A percentile compares a stretch with the other conserved stretches of the same genome.
These are phyloP conservation scores for Cynoglossus semilaevis DNA, from an alignment of 2,113 vertebrate species.

Conservation along the genomic window DNA sequence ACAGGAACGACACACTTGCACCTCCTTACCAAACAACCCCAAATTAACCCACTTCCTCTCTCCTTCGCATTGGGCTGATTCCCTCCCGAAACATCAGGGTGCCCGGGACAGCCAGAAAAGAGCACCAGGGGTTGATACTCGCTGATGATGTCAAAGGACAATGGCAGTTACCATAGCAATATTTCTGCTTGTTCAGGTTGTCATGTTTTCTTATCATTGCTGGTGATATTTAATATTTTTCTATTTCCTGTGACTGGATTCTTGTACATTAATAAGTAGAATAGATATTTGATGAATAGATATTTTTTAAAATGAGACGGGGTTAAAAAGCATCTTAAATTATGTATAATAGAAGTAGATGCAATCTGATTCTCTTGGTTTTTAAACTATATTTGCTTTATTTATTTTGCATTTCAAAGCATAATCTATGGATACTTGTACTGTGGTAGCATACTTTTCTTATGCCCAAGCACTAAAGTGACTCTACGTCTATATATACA, in stretches of 20 bases:
- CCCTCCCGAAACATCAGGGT: constrained; percentile 38
- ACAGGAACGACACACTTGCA: constrained; percentile 58
- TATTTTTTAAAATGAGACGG: constrained; percentile 79
- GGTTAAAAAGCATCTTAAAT: constrained; percentile 70
- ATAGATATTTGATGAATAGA: constrained; percentile 82
- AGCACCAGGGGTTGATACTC: constrained; percentile 46
- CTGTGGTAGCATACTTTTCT: constrained; percentile 71
- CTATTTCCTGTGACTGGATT: constrained; percentile 77
- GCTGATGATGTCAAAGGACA: constrained; percentile 72
- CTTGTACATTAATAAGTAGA: constrained; percentile 77
- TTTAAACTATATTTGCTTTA: constrained; percentile 49
- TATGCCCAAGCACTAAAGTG: constrained; percentile 64
- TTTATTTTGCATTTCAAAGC: constrained; percentile 67
- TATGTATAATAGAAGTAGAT: constrained; percentile 74
- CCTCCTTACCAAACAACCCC: constrained; percentile 51
- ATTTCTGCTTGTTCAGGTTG: constrained; percentile 78
- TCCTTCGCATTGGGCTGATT: constrained; percentile 35
- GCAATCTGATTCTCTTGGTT: constrained; percentile 62
- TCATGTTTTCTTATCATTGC: constrained; percentile 79
- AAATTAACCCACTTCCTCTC: constrained; percentile 41
- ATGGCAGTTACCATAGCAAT: constrained; percentile 78
- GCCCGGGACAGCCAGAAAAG: constrained; percentile 41
- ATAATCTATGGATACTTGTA: constrained; percentile 70
- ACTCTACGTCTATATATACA: constrained; percentile 64
- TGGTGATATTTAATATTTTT: constrained; percentile 83